Conservation (phyloP, 2,113 vertebrate genomes). For the Poeciliopsis occidentalis region DNA sequence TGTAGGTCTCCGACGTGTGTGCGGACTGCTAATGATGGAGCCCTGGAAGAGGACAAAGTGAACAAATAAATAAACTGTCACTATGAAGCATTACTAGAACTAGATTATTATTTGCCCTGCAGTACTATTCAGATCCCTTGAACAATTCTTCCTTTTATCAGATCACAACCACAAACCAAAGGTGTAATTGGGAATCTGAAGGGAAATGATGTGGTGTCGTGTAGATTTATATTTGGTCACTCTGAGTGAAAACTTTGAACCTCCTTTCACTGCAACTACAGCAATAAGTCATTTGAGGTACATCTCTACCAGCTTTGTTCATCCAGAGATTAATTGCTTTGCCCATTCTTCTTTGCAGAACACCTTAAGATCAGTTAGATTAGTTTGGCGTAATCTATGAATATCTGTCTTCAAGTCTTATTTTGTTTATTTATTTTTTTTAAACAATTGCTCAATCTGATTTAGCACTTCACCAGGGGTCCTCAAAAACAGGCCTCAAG, state of each 20-base stretch:
- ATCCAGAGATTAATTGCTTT: neutral
- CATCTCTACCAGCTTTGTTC: neutral
- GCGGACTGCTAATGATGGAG: conserved; percentile 99
- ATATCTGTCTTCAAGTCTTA: neutral
- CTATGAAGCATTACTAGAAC: conserved; percentile 39
- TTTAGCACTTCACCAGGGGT: too few relatives aligned
- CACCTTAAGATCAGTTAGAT: neutral
- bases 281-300: neutral
- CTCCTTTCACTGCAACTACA: neutral
- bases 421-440: neutral
- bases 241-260: neutral
- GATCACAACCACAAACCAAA: neutral
- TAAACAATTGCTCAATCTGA: too few relatives aligned
- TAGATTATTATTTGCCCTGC: too few relatives aligned
- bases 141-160: neutral
- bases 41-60: conserved; percentile 84
- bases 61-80: conserved; percentile 13
- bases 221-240: neutral
- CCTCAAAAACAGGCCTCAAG: too few relatives aligned
- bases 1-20: conserved; percentile 90
- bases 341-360: neutral
- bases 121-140: neutral
- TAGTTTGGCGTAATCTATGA: neutral
- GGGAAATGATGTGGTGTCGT: neutral
- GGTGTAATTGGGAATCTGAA: neutral